Base-by-base conservation (phyloP, 2,797 vertebrate species). In the Fringilla coelebs region DNA sequence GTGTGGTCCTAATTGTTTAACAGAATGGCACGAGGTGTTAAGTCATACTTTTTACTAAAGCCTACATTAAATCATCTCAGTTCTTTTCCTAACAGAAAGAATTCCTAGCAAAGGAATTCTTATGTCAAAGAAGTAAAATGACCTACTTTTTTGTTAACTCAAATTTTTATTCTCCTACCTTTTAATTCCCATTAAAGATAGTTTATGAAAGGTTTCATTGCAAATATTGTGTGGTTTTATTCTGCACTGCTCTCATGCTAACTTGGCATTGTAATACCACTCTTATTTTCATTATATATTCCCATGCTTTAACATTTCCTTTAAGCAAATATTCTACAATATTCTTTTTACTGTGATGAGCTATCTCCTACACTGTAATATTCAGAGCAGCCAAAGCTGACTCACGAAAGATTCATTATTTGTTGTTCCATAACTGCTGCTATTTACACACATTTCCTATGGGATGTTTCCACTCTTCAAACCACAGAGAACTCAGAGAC, bases 361-460 rank as follows among this genome's bases (percentile, higher is more conserved):
- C 70, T 92, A 45, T 85, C 34, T 75, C 88, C 75, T 72, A 61
- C n/a, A 60, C 22, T 0, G 2, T 78, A 55, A 87, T 94, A 70
- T 89, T 96, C 74, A 91, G 76, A 73, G 62, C 68, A 92, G 78
- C 62, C 74, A 94, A 94, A 93, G 70, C 81, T 95, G 95, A 95
- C 84, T 92, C 90, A 95, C 72, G 8, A 81, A 93, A 91, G 90
- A 93, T 88, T 89, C 90, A 94, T 94, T 94, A 91, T 95, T 95
- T 97, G 83, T 95, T 94, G 81, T 94, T 80, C 82, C 48, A 75
- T 80, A 96, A 94, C 86, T 90, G 72, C 74, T 92, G 89, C 80
- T 84, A 93, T 95, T 97, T 96, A 93, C 89, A 86, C 85, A 80
- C 32, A 79, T 96, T 93, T 95, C 94, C 88, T 90, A 60, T 84